phyloP scores from a whole-genome alignment of 2,797 vertebrate species.

The Morus bassanus region DNA sequence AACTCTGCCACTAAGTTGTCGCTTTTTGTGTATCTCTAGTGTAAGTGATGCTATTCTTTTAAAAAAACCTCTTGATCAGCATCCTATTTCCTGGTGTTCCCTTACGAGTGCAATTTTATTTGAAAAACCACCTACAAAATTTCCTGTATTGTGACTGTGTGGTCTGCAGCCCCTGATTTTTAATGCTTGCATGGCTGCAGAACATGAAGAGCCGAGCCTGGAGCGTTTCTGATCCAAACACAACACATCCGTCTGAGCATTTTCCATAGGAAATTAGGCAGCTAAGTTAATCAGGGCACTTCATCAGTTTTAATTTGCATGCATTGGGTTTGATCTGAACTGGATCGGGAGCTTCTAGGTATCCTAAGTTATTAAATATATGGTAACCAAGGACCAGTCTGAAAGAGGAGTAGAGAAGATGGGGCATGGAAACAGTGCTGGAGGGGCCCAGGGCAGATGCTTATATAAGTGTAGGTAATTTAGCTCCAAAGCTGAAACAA shows the following conservation, averaged over 20 bases:
- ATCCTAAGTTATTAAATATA: neutral
- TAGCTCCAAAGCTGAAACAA: neutral
- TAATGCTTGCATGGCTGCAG: accelerated
- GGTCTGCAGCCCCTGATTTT: neutral
- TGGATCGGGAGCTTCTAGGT: neutral
- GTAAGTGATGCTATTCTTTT: neutral
- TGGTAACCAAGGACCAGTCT: neutral
- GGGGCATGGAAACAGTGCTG: neutral
- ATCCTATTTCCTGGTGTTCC: accelerated
- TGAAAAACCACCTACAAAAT: neutral
- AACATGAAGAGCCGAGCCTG: neutral
- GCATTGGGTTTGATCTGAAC: neutral
- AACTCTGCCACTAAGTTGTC: neutral
- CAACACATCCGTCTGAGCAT: accelerated
- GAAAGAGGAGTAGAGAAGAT: neutral
- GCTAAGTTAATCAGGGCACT: neutral
- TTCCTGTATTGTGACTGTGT: accelerated
- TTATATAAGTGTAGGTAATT: neutral
- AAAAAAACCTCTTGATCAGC: neutral
- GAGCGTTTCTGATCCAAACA: accelerated
- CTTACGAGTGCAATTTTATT: neutral
- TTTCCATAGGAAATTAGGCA: neutral
- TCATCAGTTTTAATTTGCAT: neutral
- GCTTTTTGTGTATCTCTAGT: neutral
- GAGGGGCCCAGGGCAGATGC: neutral